These are phyloP conservation scores for Ardeotis arabs DNA, from an alignment of 2,113 vertebrate species.

Conservation along the genomic window DNA sequence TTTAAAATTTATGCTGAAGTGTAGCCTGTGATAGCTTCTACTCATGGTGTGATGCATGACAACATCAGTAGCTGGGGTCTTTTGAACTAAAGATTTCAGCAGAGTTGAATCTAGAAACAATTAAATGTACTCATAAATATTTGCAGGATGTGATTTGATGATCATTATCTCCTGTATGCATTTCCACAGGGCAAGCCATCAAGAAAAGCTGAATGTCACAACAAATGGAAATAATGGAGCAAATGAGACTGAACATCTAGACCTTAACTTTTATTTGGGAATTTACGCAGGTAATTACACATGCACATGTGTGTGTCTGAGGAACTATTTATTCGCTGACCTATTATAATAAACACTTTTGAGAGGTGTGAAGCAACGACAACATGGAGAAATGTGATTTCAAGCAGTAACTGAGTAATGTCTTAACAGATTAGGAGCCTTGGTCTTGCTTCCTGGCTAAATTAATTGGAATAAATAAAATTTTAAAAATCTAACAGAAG, in stretches of 20 bases:
- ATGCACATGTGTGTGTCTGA: not conserved
- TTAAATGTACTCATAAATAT: not conserved
- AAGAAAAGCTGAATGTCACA: conserved; percentile 70
- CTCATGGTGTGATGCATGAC: not conserved
- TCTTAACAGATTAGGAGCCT: conserved; percentile 42
- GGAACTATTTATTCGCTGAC: not conserved
- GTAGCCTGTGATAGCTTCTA: not conserved
- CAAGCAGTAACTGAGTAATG: conserved; percentile 24
- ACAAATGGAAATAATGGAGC: conserved; percentile 15
- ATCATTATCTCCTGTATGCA: not conserved
- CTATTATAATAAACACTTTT: not conserved
- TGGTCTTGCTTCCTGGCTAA: conserved; percentile 32
- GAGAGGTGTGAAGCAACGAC: not conserved
- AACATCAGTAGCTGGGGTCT: not conserved
- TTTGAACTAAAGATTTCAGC: not conserved
- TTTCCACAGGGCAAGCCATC: conserved; percentile 76
- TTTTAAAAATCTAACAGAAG: conserved; percentile 15
- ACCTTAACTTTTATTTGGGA: conserved; percentile 88
- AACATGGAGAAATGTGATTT: not conserved
- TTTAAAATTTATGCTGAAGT: not conserved
- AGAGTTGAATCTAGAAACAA: not conserved
- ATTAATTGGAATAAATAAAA: conserved; percentile 63
- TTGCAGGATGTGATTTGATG: not conserved
- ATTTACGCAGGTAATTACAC: conserved; percentile 88
- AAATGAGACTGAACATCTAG: conserved; percentile 69